These are phyloP conservation scores for Holotrichia oblita DNA, from an alignment of 1,140 invertebrate species.

Conservation along the genomic window DNA sequence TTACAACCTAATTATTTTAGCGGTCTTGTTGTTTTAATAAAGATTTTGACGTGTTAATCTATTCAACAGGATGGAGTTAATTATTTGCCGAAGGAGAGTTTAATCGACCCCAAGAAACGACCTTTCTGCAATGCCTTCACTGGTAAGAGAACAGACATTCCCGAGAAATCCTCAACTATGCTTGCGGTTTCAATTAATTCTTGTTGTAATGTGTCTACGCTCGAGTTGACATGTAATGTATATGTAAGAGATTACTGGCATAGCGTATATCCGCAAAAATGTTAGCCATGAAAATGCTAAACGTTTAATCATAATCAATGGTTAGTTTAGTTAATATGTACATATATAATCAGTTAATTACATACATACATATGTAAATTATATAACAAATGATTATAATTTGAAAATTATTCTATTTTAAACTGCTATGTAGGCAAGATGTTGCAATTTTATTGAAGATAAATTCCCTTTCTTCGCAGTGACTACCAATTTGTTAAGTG, in stretches of 20 bases:
- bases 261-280: constrained; percentile 11
- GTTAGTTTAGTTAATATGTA: neutral
- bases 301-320: constrained; percentile 23
- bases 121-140: constrained; percentile 81
- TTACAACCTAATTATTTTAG: constrained; percentile 25
- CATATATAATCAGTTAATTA: neutral
- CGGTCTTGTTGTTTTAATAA: constrained; percentile 24
- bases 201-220: constrained; percentile 30
- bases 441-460: no score
- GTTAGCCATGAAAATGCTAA: constrained; percentile 9
- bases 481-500: no score
- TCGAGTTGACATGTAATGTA: constrained; percentile 7
- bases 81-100: constrained; percentile 50
- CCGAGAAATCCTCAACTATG: constrained; percentile 32
- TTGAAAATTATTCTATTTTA: no score
- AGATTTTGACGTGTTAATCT: constrained; percentile 26
- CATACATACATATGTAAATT: no score
- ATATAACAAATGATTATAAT: no score
- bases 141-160: constrained; percentile 61
- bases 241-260: constrained; percentile 9
- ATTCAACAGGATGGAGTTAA: constrained; percentile 36
- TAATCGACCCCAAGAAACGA: constrained; percentile 68
- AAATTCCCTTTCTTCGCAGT: no score
- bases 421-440: no score
- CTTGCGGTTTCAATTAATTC: constrained; percentile 37